Evolutionary conservation across 2,113 vertebrate species (phyloP).

Genomic region (Bubo bubo): DNA sequence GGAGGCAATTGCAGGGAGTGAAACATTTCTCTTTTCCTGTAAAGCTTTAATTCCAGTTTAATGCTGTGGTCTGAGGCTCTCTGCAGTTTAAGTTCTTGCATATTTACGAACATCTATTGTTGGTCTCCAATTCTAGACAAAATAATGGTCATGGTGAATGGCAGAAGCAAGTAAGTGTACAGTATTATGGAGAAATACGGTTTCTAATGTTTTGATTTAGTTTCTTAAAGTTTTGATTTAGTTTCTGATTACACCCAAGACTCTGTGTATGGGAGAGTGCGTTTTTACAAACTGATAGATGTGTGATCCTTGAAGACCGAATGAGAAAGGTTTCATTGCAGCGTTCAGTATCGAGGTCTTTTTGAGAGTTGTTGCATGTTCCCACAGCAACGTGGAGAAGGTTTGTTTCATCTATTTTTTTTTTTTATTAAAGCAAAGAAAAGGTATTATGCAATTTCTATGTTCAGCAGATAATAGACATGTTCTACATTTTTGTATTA

Average conservation of each 20-base stretch:
- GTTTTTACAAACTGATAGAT: background rate
- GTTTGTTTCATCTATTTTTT: background rate
- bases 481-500: background rate
- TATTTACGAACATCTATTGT: constrained; percentile 63
- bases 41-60: constrained; percentile 58
- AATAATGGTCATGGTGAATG: constrained; percentile 51
- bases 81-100: constrained; percentile 56
- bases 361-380: background rate
- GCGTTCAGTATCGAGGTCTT: background rate
- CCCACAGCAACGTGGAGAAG: background rate
- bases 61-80: constrained; percentile 56
- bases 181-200: constrained; percentile 46
- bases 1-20: constrained; percentile 1
- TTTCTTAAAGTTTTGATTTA: constrained; percentile 57
- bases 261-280: background rate
- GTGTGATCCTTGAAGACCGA: background rate
- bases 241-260: constrained; percentile 32
- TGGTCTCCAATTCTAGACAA: constrained; percentile 64
- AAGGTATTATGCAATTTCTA: background rate
- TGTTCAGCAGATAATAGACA: background rate
- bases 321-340: background rate
- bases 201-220: constrained; percentile 56
- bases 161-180: constrained; percentile 54
- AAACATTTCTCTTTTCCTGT: constrained; percentile 49
- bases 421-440: background rate